A percentile compares a stretch with the other conserved stretches of the same genome.
Evolutionary conservation across 2,888 invertebrate genomes (phyloP).

Genomic region (Timandra comae): DNA sequence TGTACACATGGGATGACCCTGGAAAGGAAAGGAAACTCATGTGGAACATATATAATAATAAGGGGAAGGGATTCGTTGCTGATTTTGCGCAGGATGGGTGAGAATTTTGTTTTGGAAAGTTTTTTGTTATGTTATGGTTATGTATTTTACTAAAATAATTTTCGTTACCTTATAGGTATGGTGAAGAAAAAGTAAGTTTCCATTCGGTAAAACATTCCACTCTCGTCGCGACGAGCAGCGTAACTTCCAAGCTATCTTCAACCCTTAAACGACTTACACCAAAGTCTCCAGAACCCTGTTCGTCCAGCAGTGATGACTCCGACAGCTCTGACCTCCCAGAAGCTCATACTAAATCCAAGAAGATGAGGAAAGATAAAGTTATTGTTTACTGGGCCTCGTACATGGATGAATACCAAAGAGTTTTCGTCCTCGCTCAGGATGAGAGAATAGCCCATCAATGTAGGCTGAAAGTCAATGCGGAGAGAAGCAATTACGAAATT

Average conservation of each 20-base stretch:
- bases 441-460: slow-evolving; percentile 81
- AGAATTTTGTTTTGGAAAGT: too few species aligned
- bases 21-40: slow-evolving; percentile 81
- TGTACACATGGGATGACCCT: slow-evolving; percentile 93
- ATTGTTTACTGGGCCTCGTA: slow-evolving; percentile 89
- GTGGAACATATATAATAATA: slow-evolving; percentile 90
- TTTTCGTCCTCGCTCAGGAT: slow-evolving; percentile 85
- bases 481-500: slow-evolving; percentile 81
- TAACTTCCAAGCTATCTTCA: slow-evolving; percentile 74
- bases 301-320: slow-evolving; percentile 79
- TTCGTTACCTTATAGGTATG: too few species aligned
- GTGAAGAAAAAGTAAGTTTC: slow-evolving; percentile 84
- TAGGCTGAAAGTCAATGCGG: slow-evolving; percentile 78
- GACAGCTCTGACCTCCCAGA: slow-evolving; percentile 66
- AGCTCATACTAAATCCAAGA: slow-evolving; percentile 69
- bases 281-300: slow-evolving; percentile 68
- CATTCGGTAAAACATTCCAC: slow-evolving; percentile 80
- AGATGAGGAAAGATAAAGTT: slow-evolving; percentile 84
- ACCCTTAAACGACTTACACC: slow-evolving; percentile 72
- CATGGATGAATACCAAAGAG: slow-evolving; percentile 84
- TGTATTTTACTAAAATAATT: too few species aligned
- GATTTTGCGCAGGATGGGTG: slow-evolving; percentile 82
- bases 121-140: too few species aligned
- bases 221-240: slow-evolving; percentile 58
- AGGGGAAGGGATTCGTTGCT: slow-evolving; percentile 83